Percentiles rank a stretch among this genome's conserved stretches.
Evolutionary conservation across 2,888 invertebrate genomes (phyloP).

Genomic region (Thereva unica): DNA sequence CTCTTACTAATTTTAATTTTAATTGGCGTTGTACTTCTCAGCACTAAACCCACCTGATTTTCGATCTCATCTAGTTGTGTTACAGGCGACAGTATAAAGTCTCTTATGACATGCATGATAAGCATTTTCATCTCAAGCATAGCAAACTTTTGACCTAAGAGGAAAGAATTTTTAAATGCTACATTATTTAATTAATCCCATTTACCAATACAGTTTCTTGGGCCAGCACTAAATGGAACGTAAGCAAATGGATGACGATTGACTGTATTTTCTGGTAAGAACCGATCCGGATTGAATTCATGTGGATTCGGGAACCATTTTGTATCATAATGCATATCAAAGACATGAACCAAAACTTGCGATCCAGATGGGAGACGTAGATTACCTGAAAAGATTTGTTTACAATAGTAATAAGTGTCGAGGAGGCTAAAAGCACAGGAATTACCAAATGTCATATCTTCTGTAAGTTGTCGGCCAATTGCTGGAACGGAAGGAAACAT

Average conservation of each 20-base stretch:
- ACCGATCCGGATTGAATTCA: conserved; percentile 64
- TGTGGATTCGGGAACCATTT: conserved; percentile 67
- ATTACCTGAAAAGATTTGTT: conserved; percentile 38
- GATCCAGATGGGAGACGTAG: conserved; percentile 60
- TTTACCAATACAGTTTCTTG: too few relatives aligned
- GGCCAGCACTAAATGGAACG: too few relatives aligned
- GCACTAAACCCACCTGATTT: too few relatives aligned
- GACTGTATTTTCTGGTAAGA: conserved; percentile 63
- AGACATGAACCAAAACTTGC: conserved; percentile 64
- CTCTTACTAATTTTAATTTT: too few relatives aligned
- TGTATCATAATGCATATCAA: conserved; percentile 67
- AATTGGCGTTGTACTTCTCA: too few relatives aligned
- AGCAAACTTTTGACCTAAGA: conserved; percentile 69
- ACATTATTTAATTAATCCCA: neutral
- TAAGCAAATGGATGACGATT: conserved; percentile 59
- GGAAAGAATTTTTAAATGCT: conserved; percentile 6
- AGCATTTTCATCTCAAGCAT: conserved; percentile 67
- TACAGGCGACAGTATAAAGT: conserved; percentile 60
- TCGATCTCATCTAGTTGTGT: conserved; percentile 49
- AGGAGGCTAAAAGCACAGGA: too few relatives aligned
- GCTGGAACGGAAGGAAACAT: conserved; percentile 63
- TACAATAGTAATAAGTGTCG: too few relatives aligned
- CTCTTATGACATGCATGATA: conserved; percentile 61
- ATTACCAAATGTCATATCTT: conserved; percentile 42
- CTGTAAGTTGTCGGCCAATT: conserved; percentile 54